These are phyloP conservation scores for Nephila pilipes DNA, from an alignment of 1,140 invertebrate species.

Conservation along the genomic window DNA sequence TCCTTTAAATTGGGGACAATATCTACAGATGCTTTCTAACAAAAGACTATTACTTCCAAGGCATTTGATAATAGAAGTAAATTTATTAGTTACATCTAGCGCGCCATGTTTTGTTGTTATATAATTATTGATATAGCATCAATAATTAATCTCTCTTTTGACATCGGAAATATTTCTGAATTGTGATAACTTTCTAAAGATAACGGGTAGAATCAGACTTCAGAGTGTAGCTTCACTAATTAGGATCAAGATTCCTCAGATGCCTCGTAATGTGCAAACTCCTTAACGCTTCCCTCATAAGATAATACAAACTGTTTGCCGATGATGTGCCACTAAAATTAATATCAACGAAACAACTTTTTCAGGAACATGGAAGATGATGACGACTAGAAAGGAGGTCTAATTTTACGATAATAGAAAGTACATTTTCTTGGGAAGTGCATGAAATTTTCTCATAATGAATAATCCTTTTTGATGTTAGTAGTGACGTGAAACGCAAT, in stretches of 20 bases:
- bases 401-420: slow-evolving; percentile 61
- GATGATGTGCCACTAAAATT: slow-evolving; percentile 69
- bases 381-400: slow-evolving; percentile 41
- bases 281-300: slow-evolving; percentile 64
- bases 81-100: too few species aligned
- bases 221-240: too few species aligned
- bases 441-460: slow-evolving; percentile 35
- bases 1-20: background rate
- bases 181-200: too few species aligned
- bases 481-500: slow-evolving; percentile 70
- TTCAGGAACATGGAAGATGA: slow-evolving; percentile 17
- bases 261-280: slow-evolving; percentile 20
- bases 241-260: background rate
- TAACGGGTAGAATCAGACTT: too few species aligned
- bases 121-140: too few species aligned
- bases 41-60: too few species aligned
- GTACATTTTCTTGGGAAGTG: slow-evolving; percentile 57
- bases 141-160: too few species aligned
- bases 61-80: too few species aligned
- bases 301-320: slow-evolving; percentile 70
- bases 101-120: too few species aligned
- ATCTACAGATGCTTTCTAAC: background rate
- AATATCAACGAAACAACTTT: slow-evolving; percentile 68
- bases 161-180: too few species aligned
- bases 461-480: slow-evolving; percentile 71